Conservation (phyloP, 2,797 vertebrate species). For the Microctenopoma steveboyesi region DNA sequence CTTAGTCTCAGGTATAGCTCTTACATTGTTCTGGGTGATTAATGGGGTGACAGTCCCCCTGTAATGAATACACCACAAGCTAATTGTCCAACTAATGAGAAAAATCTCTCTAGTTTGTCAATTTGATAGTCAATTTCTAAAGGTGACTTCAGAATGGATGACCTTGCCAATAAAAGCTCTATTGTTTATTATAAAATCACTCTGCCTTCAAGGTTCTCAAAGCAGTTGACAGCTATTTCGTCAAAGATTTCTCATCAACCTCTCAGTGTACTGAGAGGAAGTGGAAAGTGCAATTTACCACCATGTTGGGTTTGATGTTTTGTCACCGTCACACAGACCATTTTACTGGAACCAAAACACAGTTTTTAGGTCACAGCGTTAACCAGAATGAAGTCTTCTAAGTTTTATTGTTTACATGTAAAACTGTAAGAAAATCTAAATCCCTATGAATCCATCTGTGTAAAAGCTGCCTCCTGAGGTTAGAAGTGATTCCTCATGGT, state of each 20-base stretch:
- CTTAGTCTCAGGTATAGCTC: slow-evolving; percentile 61
- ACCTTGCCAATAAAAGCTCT: slow-evolving; percentile 68
- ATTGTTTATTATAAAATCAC: slow-evolving; percentile 53
- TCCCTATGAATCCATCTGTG: too few relatives aligned
- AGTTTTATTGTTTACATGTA: too few relatives aligned
- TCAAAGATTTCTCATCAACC: slow-evolving; percentile 14
- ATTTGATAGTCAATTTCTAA: slow-evolving; percentile 72
- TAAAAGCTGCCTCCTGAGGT: too few relatives aligned
- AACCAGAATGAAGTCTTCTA: neutral
- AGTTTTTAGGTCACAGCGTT: neutral
- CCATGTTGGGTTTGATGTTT: slow-evolving; percentile 16
- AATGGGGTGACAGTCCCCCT: slow-evolving; percentile 72
- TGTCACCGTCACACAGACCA: neutral
- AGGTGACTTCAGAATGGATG: slow-evolving; percentile 70
- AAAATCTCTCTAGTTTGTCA: slow-evolving; percentile 77
- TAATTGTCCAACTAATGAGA: slow-evolving; percentile 82
- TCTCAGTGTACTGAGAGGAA: neutral
- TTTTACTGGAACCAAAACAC: slow-evolving; percentile 5
- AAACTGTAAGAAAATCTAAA: too few relatives aligned
- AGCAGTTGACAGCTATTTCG: slow-evolving; percentile 22
- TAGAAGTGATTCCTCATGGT: too few relatives aligned
- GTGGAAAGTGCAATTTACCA: slow-evolving; percentile 18
- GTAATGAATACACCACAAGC: slow-evolving; percentile 78
- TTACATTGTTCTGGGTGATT: slow-evolving; percentile 74
- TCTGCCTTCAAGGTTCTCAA: slow-evolving; percentile 28